Conservation (phyloP, 2,797 vertebrate genomes). For the Anguilla marmorata region DNA sequence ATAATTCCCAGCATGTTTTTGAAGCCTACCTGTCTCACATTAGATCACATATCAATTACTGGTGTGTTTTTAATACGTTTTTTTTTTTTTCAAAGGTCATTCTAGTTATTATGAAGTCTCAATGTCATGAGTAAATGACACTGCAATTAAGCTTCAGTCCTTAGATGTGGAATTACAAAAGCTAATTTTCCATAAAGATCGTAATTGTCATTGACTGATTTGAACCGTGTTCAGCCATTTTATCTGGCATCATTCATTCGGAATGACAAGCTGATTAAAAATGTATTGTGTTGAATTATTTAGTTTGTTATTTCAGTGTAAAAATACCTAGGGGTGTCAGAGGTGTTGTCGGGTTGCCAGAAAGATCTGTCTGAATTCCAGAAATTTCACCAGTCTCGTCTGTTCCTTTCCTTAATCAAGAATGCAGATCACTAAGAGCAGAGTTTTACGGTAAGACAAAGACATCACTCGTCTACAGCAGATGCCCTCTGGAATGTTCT, state of each 20-base stretch:
- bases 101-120: not conserved
- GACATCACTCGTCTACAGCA: not conserved
- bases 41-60: not conserved
- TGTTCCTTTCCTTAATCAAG: not conserved
- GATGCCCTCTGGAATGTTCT: not conserved
- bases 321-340: conserved; percentile 42
- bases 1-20: not conserved
- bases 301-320: conserved; percentile 72
- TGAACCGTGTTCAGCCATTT: conserved; percentile 21
- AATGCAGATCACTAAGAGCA: not conserved
- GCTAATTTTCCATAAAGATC: conserved; percentile 7
- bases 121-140: not conserved
- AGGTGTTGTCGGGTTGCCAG: conserved; percentile 69
- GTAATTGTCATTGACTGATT: conserved; percentile 20
- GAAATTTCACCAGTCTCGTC: conserved; percentile 18
- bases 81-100: not conserved
- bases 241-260: conserved; percentile 38
- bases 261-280: conserved; percentile 70
- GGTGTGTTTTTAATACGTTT: not conserved
- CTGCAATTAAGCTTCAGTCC: not conserved
- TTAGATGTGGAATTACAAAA: not conserved
- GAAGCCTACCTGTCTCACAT: not conserved
- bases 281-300: conserved; percentile 74
- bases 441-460: not conserved
- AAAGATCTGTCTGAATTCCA: conserved; percentile 54